Evolutionary conservation across 2,888 invertebrate genomes (phyloP).

Genomic region (Tiliacea citrago): DNA sequence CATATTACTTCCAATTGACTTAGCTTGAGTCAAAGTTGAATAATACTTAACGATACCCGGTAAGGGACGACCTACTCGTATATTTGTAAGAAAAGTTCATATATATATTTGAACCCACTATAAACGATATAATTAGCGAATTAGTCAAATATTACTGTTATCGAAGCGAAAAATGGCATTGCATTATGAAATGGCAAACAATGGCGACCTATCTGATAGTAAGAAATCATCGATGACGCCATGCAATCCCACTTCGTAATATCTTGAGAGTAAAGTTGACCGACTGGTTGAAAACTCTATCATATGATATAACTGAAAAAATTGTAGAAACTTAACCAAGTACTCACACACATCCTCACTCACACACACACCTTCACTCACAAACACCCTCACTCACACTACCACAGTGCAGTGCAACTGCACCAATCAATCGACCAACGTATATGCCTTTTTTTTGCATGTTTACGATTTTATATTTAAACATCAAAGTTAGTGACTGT

Average conservation of each 20-base stretch:
- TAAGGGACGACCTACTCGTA: background rate
- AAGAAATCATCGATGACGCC: background rate
- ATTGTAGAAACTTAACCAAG: too few species aligned
- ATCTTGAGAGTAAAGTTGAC: too few species aligned
- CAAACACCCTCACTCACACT: too few species aligned
- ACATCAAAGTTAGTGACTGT: too few species aligned
- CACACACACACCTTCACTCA: too few species aligned
- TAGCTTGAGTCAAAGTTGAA: background rate
- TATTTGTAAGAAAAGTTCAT: background rate
- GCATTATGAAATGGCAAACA: background rate
- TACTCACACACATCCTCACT: too few species aligned
- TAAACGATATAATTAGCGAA: background rate
- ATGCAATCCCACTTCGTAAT: background rate
- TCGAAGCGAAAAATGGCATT: background rate
- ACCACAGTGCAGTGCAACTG: too few species aligned
- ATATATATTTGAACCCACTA: background rate
- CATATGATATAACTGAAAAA: too few species aligned
- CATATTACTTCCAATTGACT: constrained; percentile 1
- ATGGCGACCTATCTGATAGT: background rate
- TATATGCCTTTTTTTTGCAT: too few species aligned
- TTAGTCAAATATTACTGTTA: background rate
- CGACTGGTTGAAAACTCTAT: too few species aligned
- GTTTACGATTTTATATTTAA: too few species aligned
- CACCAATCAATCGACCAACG: too few species aligned
- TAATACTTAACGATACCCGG: background rate